phyloP scores from a whole-genome alignment of 2,113 vertebrate species.

The Tenrec ecaudatus region DNA sequence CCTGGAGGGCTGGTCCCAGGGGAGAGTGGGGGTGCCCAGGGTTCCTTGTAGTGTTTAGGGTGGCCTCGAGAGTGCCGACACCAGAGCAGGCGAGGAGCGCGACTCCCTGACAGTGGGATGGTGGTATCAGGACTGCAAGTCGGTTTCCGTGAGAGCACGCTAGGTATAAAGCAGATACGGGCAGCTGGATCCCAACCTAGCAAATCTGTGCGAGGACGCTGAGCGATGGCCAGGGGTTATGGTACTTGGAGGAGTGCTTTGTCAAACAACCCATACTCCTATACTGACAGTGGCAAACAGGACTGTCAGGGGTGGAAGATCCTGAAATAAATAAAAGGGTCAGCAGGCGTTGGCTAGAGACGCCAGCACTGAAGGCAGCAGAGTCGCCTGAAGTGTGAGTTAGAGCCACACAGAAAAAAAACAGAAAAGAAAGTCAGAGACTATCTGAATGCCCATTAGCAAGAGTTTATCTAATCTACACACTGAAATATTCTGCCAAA shows the following conservation, averaged over 20 bases:
- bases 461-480: background rate
- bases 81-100: background rate
- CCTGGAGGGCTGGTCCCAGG: conserved; percentile 38
- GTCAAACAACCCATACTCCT: background rate
- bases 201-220: background rate
- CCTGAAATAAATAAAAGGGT: background rate
- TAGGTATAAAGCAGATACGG: background rate
- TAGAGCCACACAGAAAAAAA: background rate
- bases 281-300: background rate
- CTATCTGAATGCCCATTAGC: too few relatives aligned
- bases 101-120: background rate
- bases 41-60: background rate
- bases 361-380: background rate
- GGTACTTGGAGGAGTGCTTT: background rate
- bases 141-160: background rate
- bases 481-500: background rate
- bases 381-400: background rate
- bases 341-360: background rate
- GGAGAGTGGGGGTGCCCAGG: background rate
- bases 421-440: too few relatives aligned
- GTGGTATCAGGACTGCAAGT: background rate
- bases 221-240: background rate
- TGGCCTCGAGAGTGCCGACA: background rate
- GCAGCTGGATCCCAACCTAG: conserved; percentile 62
- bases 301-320: background rate